Evolutionary conservation across 2,888 invertebrate genomes (phyloP).

Genomic region (Drosophila kambysellisi): DNA sequence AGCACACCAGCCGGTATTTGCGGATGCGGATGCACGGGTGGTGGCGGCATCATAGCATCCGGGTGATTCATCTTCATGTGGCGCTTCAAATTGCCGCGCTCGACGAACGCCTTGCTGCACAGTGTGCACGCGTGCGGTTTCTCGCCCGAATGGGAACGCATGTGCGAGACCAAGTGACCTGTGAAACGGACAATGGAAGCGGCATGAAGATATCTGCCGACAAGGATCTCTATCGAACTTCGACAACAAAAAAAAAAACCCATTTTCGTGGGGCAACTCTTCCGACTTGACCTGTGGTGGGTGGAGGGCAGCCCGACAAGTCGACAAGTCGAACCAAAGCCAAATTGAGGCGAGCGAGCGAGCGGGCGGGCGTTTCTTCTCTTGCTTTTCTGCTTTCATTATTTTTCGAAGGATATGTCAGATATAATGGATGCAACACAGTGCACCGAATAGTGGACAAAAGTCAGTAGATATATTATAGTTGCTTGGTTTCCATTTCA

Average conservation of each 20-base stretch:
- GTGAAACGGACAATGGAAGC: conserved; percentile 77
- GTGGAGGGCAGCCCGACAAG: background rate
- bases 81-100: conserved; percentile 91
- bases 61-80: conserved; percentile 90
- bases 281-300: conserved; percentile 13
- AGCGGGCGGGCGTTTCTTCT: conserved; percentile 8
- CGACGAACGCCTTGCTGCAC: conserved; percentile 92
- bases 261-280: conserved; percentile 6
- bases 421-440: conserved; percentile 4
- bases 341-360: conserved; percentile 20
- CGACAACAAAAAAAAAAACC: conserved; percentile 27
- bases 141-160: conserved; percentile 90
- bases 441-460: conserved; percentile 17
- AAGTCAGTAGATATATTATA: background rate
- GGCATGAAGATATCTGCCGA: conserved; percentile 69
- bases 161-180: conserved; percentile 92
- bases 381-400: background rate
- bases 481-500: background rate
- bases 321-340: conserved; percentile 6
- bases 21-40: conserved; percentile 84
- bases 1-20: conserved; percentile 84
- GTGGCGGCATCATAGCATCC: conserved; percentile 85
- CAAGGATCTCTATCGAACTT: conserved; percentile 38
- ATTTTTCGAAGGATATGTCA: background rate
- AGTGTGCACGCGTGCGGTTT: conserved; percentile 88